A percentile compares a stretch with the other conserved stretches of the same genome.
Evolutionary conservation across 2,888 invertebrate genomes (phyloP).

Genomic region (Heteromurus nitidus): DNA sequence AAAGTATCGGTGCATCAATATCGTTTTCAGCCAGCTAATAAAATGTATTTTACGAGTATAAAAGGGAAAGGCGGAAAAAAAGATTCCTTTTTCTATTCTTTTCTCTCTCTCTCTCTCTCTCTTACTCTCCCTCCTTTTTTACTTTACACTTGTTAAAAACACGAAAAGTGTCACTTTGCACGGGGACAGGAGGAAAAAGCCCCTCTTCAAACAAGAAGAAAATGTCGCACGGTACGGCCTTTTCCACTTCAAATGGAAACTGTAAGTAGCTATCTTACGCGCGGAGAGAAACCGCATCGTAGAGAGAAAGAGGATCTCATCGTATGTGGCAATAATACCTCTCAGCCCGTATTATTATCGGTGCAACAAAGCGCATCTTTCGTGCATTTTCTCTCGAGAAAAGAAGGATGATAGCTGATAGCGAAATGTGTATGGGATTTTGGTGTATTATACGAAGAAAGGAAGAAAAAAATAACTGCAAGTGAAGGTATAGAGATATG

Average conservation of each 20-base stretch:
- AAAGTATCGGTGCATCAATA: constrained; percentile 42
- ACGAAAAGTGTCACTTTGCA: constrained; percentile 54
- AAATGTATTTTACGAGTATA: constrained; percentile 60
- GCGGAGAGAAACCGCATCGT: too few relatives aligned
- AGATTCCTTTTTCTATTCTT: background rate
- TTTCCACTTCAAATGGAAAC: background rate
- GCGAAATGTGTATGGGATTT: too few relatives aligned
- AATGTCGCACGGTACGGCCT: background rate
- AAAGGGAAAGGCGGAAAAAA: too few relatives aligned
- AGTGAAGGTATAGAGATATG: too few relatives aligned
- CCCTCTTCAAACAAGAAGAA: constrained; percentile 18
- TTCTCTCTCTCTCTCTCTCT: too few relatives aligned
- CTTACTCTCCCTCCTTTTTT: constrained; percentile 24
- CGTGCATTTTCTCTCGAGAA: constrained; percentile 24
- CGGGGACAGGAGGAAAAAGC: background rate
- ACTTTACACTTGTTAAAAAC: constrained; percentile 53
- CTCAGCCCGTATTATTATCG: constrained; percentile 59
- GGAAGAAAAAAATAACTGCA: too few relatives aligned
- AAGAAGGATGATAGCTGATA: too few relatives aligned
- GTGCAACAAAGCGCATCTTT: constrained; percentile 48
- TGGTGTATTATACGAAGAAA: too few relatives aligned
- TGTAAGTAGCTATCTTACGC: background rate
- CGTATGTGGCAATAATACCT: constrained; percentile 33
- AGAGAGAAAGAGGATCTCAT: background rate
- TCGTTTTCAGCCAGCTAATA: constrained; percentile 59